Base-by-base conservation (phyloP, 2,888 invertebrate species). In the Idaea dimidiata region DNA sequence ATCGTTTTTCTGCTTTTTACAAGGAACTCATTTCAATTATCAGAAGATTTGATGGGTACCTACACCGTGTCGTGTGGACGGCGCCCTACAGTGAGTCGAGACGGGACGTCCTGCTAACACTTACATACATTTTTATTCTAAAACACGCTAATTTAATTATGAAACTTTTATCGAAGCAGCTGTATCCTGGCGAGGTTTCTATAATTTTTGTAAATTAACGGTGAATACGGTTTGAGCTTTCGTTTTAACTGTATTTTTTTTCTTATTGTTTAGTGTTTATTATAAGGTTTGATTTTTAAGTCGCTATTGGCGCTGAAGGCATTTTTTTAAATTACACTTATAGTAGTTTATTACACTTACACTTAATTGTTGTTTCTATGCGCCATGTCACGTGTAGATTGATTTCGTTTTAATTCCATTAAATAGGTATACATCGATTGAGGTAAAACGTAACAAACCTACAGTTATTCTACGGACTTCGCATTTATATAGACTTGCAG, bases 1-100 rank as follows among this genome's bases (percentile, higher is more conserved):
- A 91, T 91, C 89, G 91, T 89, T 91, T 89, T 89, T 89, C 89
- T 89, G 89, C 88, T 88, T 91, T 91, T 91, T 91, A 91, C 90
- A 91, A 88, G 90, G 91, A 91, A 91, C 92, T 91, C 89, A 91
- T 92, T 91, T 92, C 91, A 92, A 92, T 92, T 92, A 92, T 92
- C 91, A 86, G 83, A 79, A 84, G 88, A 89, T 91, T 91, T 89
- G 89, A 87, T 87, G 89, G 89, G 84, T 84, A 89, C 54, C 17
- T 17, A 55, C 16, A 55, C 7, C 88, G 87, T 89, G 89, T 87
- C 84, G 86, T 81, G 80, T 65, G 74, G 83, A 81, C 80, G 91
- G 91, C 91, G 90, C 91, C 91, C 91, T 81, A 80, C 82, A 63
- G 89, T 71, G 89, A 83, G 63, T 58, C 70, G 62, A 68, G 66